Percentiles rank a stretch among this genome's conserved stretches.
phyloP scores from a whole-genome alignment of 64 coral and sea anemone species.

The Pocillopora verrucosa region DNA sequence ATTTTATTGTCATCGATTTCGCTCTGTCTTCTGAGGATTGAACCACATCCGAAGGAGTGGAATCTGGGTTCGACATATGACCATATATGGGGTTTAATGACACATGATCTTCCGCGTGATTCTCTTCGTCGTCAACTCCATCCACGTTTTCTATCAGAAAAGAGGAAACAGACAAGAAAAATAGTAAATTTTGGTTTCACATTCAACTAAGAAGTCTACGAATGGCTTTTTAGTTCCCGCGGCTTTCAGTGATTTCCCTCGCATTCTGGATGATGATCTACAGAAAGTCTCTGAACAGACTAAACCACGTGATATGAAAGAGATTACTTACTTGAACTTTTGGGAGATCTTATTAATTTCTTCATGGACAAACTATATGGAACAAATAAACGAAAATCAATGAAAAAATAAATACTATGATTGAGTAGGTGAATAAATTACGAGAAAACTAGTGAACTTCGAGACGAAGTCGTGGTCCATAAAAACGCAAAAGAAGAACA shows the following conservation, averaged over 20 bases:
- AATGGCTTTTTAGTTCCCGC: no score
- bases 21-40: not conserved
- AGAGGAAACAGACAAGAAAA: not conserved
- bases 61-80: not conserved
- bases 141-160: not conserved
- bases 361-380: not conserved
- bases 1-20: conserved; percentile 9
- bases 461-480: no score
- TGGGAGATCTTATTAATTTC: not conserved
- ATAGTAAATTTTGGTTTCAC: no score
- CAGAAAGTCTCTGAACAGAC: no score
- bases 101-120: not conserved
- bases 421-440: no score
- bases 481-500: no score
- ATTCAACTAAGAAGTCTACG: no score
- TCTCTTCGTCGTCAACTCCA: not conserved
- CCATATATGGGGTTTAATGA: conserved; percentile 5
- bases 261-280: no score
- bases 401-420: not conserved
- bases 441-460: no score
- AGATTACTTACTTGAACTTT: not conserved
- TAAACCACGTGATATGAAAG: no score
- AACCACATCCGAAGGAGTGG: not conserved
- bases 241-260: no score
- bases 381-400: not conserved